Conservation (phyloP, 2,797 vertebrate species). For the Hippoglossus hippoglossus region DNA sequence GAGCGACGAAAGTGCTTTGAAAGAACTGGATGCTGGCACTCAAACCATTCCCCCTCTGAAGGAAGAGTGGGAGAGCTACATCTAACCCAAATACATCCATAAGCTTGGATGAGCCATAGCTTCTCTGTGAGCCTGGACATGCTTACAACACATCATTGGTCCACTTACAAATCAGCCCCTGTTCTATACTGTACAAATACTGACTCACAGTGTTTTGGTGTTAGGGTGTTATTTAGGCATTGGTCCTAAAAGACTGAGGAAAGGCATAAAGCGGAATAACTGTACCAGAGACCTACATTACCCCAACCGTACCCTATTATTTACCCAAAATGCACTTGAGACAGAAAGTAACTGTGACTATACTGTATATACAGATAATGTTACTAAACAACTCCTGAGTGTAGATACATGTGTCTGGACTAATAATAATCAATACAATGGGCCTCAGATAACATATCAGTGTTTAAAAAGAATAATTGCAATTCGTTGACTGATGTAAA, state of each 20-base stretch:
- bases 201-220: constrained; percentile 20
- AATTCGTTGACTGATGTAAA: constrained; percentile 29
- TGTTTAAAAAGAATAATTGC: constrained; percentile 36
- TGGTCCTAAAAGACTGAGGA: constrained; percentile 20
- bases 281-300: constrained; percentile 11
- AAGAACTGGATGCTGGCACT: constrained; percentile 87
- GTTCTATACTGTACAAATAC: constrained; percentile 5
- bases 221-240: constrained; percentile 16
- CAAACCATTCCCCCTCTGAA: constrained; percentile 89
- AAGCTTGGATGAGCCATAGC: constrained; percentile 23
- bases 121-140: constrained; percentile 6
- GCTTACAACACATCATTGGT: neutral
- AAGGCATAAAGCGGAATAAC: constrained; percentile 12
- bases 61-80: constrained; percentile 84
- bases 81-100: constrained; percentile 29
- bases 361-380: constrained; percentile 29
- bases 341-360: constrained; percentile 54
- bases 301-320: neutral
- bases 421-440: constrained; percentile 19
- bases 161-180: neutral
- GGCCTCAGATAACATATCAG: constrained; percentile 48
- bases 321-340: constrained; percentile 35
- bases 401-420: constrained; percentile 43
- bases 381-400: constrained; percentile 33
- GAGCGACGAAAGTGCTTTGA: constrained; percentile 84